Percentiles rank a stretch among this genome's conserved stretches.
phyloP scores from a whole-genome alignment of 2,797 vertebrate genomes.

The Oryzias dopingdopingensis region DNA sequence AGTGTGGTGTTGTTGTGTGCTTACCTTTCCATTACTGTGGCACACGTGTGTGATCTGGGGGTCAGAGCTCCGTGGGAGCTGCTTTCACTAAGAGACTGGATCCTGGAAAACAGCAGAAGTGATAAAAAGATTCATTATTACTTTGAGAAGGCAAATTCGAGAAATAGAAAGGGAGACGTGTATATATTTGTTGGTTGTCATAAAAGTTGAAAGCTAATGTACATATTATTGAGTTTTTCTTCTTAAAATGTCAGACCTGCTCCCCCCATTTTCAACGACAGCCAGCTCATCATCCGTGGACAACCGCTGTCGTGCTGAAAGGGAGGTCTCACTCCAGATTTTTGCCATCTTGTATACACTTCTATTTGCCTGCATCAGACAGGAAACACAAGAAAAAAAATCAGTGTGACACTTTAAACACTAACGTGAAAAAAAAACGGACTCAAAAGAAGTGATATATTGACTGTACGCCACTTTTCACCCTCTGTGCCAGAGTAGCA shows the following conservation, averaged over 20 bases:
- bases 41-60: slow-evolving; percentile 68
- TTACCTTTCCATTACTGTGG: slow-evolving; percentile 87
- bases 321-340: slow-evolving; percentile 78
- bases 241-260: slow-evolving; percentile 77
- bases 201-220: not conserved
- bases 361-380: slow-evolving; percentile 39
- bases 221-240: not conserved
- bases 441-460: slow-evolving; percentile 11
- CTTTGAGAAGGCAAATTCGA: not conserved
- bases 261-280: slow-evolving; percentile 80
- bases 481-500: slow-evolving; percentile 35
- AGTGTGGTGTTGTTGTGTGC: not conserved
- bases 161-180: not conserved
- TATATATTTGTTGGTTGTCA: not conserved
- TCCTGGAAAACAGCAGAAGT: slow-evolving; percentile 68
- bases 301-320: slow-evolving; percentile 59
- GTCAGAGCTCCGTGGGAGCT: slow-evolving; percentile 50
- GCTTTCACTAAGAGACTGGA: slow-evolving; percentile 75
- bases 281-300: slow-evolving; percentile 78
- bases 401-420: not conserved
- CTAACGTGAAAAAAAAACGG: not conserved
- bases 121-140: not conserved
- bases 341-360: slow-evolving; percentile 69
- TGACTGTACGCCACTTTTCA: slow-evolving; percentile 38
- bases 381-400: slow-evolving; percentile 43